Percentiles rank a stretch among this genome's conserved stretches.
Conservation (phyloP, 2,888 invertebrate species). For the Seira musarum region DNA sequence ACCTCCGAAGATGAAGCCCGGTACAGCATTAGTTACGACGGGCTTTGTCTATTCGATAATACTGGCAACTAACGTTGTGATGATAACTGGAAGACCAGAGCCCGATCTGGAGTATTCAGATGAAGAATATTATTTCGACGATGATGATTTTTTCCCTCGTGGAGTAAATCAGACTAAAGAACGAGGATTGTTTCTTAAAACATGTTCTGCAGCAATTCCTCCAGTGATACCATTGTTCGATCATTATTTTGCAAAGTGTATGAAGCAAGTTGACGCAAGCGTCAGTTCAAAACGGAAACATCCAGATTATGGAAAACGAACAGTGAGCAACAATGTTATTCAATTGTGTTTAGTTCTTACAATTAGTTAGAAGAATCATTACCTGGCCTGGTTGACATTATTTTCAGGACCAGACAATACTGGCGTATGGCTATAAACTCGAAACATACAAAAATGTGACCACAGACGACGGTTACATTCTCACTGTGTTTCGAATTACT, state of each 20-base stretch:
- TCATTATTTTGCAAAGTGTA: conserved; percentile 22
- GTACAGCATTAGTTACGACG: no score
- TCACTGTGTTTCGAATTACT: conserved; percentile 39
- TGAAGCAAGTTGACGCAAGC: conserved; percentile 13
- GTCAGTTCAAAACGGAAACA: not conserved
- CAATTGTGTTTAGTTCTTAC: no score
- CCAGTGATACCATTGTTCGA: conserved; percentile 14
- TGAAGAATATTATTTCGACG: not conserved
- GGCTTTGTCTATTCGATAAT: no score
- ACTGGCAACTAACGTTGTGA: no score
- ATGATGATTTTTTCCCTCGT: not conserved
- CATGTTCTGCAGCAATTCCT: not conserved
- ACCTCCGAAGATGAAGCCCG: no score
- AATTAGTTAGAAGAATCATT: no score
- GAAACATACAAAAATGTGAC: conserved; percentile 36
- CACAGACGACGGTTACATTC: conserved; percentile 50
- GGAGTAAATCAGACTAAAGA: no score
- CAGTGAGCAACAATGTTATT: conserved; percentile 10
- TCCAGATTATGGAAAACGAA: conserved; percentile 28
- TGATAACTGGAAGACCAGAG: no score
- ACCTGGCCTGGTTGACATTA: no score
- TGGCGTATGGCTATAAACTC: conserved; percentile 20
- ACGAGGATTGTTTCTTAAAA: not conserved
- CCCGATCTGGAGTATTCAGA: not conserved
- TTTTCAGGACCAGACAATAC: conserved; percentile 18